These are phyloP conservation scores for Acropora tenuis DNA, from an alignment of 64 coral and sea anemone genomes.

Conservation along the genomic window DNA sequence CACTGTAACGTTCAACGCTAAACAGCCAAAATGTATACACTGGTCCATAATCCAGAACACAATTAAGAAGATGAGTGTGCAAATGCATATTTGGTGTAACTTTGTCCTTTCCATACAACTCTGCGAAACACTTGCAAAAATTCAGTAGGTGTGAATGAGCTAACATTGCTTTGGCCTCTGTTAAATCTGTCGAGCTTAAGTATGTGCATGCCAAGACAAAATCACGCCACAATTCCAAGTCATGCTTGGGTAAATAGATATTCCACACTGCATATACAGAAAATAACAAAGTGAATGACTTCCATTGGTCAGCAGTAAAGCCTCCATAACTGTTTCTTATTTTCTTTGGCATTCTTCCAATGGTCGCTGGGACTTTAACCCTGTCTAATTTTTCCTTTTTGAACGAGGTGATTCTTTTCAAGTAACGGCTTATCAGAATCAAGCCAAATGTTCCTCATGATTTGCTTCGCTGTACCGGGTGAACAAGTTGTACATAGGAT, in stretches of 20 bases:
- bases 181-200: too few species aligned
- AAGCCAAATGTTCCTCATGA: too few species aligned
- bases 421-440: too few species aligned
- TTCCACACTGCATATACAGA: too few species aligned
- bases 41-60: neutral
- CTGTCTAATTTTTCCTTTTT: neutral
- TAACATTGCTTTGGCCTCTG: too few species aligned
- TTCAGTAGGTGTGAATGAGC: neutral
- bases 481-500: slow-evolving; percentile 67
- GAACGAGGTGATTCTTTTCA: neutral
- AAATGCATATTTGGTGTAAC: slow-evolving; percentile 85
- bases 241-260: too few species aligned
- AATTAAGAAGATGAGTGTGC: slow-evolving; percentile 59
- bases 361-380: too few species aligned
- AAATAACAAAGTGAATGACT: too few species aligned
- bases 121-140: slow-evolving; percentile 41
- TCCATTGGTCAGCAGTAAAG: too few species aligned
- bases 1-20: neutral
- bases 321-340: too few species aligned
- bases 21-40: neutral
- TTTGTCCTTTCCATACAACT: slow-evolving; percentile 59
- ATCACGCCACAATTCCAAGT: neutral
- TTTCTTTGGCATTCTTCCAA: too few species aligned
- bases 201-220: neutral
- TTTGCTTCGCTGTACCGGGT: slow-evolving; percentile 21